Evolutionary conservation across 2,113 vertebrate species (phyloP).

Genomic region (Motacilla alba): DNA sequence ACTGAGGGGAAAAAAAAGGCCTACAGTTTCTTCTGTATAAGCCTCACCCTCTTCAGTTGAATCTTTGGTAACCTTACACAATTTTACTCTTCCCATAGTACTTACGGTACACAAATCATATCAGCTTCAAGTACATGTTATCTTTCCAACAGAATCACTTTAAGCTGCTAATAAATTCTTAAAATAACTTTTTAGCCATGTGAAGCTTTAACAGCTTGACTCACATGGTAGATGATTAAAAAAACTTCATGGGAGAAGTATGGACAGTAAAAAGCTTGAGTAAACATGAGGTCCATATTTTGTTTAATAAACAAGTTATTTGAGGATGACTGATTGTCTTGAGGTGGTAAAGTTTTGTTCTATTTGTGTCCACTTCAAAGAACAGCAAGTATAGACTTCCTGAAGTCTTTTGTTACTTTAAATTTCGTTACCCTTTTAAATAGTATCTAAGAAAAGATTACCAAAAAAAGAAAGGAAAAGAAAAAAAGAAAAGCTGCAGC

Average conservation of each 20-base stretch:
- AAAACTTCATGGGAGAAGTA: background rate
- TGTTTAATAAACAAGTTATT: background rate
- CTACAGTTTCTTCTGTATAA: background rate
- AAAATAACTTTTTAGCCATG: background rate
- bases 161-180: slow-evolving; percentile 43
- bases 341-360: background rate
- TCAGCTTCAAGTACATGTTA: background rate
- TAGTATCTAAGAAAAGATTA: background rate
- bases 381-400: background rate
- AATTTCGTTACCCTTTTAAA: background rate
- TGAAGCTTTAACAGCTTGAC: background rate
- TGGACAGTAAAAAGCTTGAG: background rate
- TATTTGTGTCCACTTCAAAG: background rate
- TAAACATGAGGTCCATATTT: background rate
- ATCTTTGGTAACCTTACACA: background rate
- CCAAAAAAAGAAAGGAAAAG: background rate
- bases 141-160: background rate
- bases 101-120: background rate
- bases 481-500: background rate
- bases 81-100: background rate
- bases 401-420: background rate
- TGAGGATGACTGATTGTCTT: background rate
- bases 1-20: background rate
- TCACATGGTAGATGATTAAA: background rate
- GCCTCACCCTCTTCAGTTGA: background rate